Evolutionary conservation across 1,140 invertebrate genomes (phyloP).

Genomic region (Hyles vespertilio): DNA sequence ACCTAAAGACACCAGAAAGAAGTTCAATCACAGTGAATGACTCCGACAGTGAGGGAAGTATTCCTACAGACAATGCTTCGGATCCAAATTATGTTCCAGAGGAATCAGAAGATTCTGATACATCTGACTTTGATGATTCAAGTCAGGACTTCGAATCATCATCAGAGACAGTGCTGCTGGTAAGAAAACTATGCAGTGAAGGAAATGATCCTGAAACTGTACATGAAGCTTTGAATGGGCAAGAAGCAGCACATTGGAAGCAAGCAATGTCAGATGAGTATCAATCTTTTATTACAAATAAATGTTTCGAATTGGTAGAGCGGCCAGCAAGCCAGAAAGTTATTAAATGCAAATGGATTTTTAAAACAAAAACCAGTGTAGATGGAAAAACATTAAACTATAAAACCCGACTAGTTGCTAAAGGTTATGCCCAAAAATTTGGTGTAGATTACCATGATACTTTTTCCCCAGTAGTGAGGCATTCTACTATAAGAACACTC

Average conservation of each 20-base stretch:
- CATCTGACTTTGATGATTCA: too few relatives aligned
- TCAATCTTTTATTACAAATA: not conserved
- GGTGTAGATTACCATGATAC: slow-evolving; percentile 1
- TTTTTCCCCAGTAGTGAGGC: not conserved
- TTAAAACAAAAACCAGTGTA: not conserved
- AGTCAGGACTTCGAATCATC: too few relatives aligned
- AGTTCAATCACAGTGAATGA: too few relatives aligned
- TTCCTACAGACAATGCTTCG: too few relatives aligned
- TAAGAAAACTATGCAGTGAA: too few relatives aligned
- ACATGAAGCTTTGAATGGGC: not conserved
- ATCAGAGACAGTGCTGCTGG: too few relatives aligned
- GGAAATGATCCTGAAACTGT: too few relatives aligned
- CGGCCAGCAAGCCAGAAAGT: not conserved
- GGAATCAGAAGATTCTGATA: too few relatives aligned
- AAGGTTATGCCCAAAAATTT: not conserved
- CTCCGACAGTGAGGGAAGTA: too few relatives aligned
- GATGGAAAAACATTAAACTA: not conserved
- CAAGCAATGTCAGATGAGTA: slow-evolving; percentile 5
- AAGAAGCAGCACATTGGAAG: not conserved
- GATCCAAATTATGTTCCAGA: too few relatives aligned
- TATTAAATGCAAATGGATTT: slow-evolving; percentile 4
- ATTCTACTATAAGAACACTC: slow-evolving; percentile 1
- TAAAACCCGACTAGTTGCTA: not conserved
- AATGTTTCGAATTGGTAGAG: slow-evolving; percentile 1
- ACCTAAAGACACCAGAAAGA: too few relatives aligned